A percentile compares a stretch with the other conserved stretches of the same genome.
Conservation (phyloP, 2,888 invertebrate genomes). For the Agapostemon virescens region DNA sequence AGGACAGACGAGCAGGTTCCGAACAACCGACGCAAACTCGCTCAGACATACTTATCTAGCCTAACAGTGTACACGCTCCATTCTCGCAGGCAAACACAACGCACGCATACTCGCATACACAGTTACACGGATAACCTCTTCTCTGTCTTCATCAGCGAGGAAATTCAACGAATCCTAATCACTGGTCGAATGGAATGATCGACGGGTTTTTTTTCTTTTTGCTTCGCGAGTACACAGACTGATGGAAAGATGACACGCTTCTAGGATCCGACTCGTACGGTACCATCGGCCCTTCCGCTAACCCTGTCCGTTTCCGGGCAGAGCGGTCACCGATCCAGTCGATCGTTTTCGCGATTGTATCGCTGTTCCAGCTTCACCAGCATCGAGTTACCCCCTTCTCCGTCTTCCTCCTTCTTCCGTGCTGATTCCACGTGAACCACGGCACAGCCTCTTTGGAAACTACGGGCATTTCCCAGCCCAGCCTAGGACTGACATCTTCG, state of each 20-base stretch:
- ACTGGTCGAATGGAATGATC: slow-evolving; percentile 53
- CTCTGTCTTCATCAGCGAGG: slow-evolving; percentile 36
- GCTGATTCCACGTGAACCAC: slow-evolving; percentile 13
- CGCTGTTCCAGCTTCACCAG: not conserved
- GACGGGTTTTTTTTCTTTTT: slow-evolving; percentile 19
- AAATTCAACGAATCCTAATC: slow-evolving; percentile 40
- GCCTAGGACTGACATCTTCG: slow-evolving; percentile 27
- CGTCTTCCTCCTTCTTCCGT: slow-evolving; percentile 13
- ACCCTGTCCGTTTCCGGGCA: not conserved
- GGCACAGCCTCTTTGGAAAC: slow-evolving; percentile 46
- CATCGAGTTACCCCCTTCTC: not conserved
- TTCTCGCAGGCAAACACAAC: slow-evolving; percentile 7
- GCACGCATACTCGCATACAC: too few relatives aligned
- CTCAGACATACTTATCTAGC: slow-evolving; percentile 15
- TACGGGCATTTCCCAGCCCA: slow-evolving; percentile 24
- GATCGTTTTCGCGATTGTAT: not conserved
- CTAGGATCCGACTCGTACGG: slow-evolving; percentile 3
- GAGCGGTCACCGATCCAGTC: not conserved
- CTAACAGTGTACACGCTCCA: slow-evolving; percentile 16
- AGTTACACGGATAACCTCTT: slow-evolving; percentile 10
- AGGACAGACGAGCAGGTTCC: not conserved
- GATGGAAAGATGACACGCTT: slow-evolving; percentile 10
- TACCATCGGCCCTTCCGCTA: not conserved
- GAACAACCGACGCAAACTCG: not conserved
- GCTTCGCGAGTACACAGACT: slow-evolving; percentile 1